Percentiles rank a stretch among this genome's conserved stretches.
These are phyloP conservation scores for Dynastes maya DNA, from an alignment of 2,888 invertebrate genomes.

Conservation along the genomic window DNA sequence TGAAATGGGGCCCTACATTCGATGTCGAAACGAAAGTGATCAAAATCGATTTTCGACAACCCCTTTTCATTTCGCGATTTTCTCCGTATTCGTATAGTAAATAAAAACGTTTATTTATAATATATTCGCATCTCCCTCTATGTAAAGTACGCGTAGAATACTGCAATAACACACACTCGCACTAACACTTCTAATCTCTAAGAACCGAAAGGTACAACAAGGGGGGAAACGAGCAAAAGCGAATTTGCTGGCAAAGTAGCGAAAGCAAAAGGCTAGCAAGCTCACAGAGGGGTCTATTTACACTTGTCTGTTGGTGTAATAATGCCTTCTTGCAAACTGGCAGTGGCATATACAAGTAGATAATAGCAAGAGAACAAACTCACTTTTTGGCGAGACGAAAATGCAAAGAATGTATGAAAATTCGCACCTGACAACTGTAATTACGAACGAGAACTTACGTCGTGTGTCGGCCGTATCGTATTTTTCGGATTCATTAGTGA, in stretches of 20 bases:
- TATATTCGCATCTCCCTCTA: no score
- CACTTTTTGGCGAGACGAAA: constrained; percentile 38
- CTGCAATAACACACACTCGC: not conserved
- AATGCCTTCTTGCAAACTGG: no score
- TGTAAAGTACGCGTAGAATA: no score
- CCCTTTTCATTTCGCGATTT: not conserved
- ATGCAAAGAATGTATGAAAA: constrained; percentile 53
- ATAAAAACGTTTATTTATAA: no score
- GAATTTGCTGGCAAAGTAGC: not conserved
- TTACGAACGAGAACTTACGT: constrained; percentile 61
- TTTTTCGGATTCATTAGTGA: constrained; percentile 64
- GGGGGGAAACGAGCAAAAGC: not conserved
- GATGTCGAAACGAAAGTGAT: not conserved
- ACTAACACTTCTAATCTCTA: not conserved
- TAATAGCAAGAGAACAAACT: not conserved
- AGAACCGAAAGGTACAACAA: not conserved
- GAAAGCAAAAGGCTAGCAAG: not conserved
- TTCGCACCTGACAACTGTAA: constrained; percentile 42
- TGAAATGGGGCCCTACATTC: not conserved
- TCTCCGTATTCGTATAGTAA: no score
- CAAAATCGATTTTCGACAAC: not conserved
- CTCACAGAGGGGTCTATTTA: no score
- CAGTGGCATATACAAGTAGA: no score
- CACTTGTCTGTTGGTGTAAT: no score
- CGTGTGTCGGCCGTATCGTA: constrained; percentile 57